These are phyloP conservation scores for Macroramphosus scolopax DNA, from an alignment of 2,797 vertebrate species.

Conservation along the genomic window DNA sequence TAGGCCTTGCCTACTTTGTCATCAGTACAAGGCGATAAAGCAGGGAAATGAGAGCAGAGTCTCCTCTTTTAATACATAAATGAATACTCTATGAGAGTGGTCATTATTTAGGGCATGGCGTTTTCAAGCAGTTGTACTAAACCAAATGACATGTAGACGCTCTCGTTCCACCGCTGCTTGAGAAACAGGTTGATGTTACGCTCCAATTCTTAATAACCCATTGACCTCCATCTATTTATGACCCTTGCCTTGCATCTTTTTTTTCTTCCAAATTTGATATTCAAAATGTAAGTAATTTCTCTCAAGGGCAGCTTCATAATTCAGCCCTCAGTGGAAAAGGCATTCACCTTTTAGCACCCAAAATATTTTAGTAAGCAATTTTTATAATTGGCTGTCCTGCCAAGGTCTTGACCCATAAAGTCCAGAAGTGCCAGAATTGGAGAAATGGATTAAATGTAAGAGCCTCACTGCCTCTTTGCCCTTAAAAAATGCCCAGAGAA, in stretches of 20 bases:
- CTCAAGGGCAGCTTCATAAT: slow-evolving; percentile 78
- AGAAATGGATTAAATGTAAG: slow-evolving; percentile 77
- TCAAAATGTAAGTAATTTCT: slow-evolving; percentile 80
- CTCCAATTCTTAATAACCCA: slow-evolving; percentile 67
- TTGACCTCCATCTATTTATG: slow-evolving; percentile 80
- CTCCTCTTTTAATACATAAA: slow-evolving; percentile 83
- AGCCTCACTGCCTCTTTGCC: slow-evolving; percentile 75
- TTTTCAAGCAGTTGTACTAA: slow-evolving; percentile 64
- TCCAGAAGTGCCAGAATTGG: slow-evolving; percentile 80
- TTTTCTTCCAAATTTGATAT: slow-evolving; percentile 65
- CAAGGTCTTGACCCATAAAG: slow-evolving; percentile 79
- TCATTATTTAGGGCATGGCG: slow-evolving; percentile 79
- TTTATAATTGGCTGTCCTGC: slow-evolving; percentile 80
- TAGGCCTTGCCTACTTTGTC: slow-evolving; percentile 78
- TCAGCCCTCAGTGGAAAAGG: slow-evolving; percentile 66
- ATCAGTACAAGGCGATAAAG: slow-evolving; percentile 79
- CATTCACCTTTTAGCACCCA: slow-evolving; percentile 77
- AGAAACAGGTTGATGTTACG: slow-evolving; percentile 65
- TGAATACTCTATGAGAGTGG: slow-evolving; percentile 83
- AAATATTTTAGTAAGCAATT: slow-evolving; percentile 85
- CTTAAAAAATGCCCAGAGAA: slow-evolving; percentile 78
- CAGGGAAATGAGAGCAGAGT: slow-evolving; percentile 78
- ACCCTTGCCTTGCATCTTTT: slow-evolving; percentile 57
- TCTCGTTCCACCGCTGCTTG: slow-evolving; percentile 27
- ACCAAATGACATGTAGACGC: slow-evolving; percentile 70